Evolutionary conservation across 2,888 invertebrate species (phyloP).

Genomic region (Auanema freiburgensis): DNA sequence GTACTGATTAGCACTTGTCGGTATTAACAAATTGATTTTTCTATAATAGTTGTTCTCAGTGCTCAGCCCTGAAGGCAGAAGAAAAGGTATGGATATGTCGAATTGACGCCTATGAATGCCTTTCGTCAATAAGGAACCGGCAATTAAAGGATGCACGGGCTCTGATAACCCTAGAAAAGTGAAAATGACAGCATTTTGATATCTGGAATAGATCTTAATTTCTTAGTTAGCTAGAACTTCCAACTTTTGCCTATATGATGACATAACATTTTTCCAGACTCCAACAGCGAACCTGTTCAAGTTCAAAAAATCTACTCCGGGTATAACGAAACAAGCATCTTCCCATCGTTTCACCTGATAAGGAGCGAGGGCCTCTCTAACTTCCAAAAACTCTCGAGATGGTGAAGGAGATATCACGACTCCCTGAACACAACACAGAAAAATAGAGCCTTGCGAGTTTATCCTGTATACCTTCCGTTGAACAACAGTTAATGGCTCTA

Average conservation of each 20-base stretch:
- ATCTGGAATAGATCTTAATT: conserved; percentile 3
- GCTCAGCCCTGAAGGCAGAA: conserved; percentile 2
- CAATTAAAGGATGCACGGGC: neutral
- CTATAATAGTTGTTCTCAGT: too few species aligned
- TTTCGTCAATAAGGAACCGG: conserved; percentile 7
- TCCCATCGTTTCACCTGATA: neutral
- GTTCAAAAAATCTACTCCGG: conserved; percentile 18
- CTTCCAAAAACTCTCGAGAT: conserved; percentile 14
- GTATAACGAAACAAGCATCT: conserved; percentile 13
- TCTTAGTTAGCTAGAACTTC: neutral
- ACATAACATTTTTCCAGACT: conserved; percentile 1
- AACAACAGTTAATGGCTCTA: conserved; percentile 13
- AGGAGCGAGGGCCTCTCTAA: conserved; percentile 1
- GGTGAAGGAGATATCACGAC: conserved; percentile 11
- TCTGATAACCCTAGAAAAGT: conserved; percentile 10
- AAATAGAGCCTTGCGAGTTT: too few species aligned
- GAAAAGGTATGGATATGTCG: conserved; percentile 21
- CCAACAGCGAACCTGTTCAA: conserved; percentile 7
- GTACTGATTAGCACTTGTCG: too few species aligned
- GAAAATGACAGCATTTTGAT: conserved; percentile 7
- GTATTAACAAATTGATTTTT: too few species aligned
- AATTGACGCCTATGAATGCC: conserved; percentile 14
- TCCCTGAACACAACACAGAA: neutral
- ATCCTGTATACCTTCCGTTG: conserved; percentile 4
- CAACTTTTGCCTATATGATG: conserved; percentile 6